phyloP scores from a whole-genome alignment of 2,797 vertebrate genomes.

The Threskiornis aethiopicus region DNA sequence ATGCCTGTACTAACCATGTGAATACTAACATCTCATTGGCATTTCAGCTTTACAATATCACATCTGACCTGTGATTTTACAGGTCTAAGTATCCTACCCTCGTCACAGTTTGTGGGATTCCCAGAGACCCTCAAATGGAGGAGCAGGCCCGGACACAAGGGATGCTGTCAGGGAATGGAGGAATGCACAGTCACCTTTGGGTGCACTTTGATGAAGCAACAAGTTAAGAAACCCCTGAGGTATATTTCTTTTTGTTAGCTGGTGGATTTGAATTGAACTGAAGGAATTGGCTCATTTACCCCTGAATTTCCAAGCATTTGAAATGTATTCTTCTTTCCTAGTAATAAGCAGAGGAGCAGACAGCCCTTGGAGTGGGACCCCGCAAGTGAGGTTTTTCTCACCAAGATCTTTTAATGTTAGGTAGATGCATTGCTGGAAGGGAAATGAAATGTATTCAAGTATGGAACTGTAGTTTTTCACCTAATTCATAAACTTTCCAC shows the following conservation, averaged over 20 bases:
- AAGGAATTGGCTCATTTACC: not conserved
- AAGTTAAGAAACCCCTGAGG: not conserved
- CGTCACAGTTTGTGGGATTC: not conserved
- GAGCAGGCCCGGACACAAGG: not conserved
- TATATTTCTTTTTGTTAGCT: not conserved
- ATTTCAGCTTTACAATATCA: not conserved
- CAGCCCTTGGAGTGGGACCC: not conserved
- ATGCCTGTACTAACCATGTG: rapidly evolving
- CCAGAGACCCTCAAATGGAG: not conserved
- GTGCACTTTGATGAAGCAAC: not conserved
- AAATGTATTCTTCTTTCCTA: not conserved
- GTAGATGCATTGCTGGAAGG: not conserved
- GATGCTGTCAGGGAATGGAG: not conserved
- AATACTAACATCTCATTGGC: not conserved
- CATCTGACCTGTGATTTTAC: not conserved
- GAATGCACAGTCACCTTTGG: not conserved
- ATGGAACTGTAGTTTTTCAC: not conserved
- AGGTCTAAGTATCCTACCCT: not conserved
- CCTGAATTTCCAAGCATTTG: not conserved
- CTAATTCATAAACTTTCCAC: not conserved
- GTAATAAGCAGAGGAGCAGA: not conserved
- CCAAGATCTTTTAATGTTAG: not conserved
- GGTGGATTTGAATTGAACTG: not conserved
- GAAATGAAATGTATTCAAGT: not conserved
- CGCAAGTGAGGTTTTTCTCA: not conserved